A percentile compares a stretch with the other conserved stretches of the same genome.
Evolutionary conservation across 2,888 invertebrate species (phyloP).

Genomic region (Drosophila setosimentum): DNA sequence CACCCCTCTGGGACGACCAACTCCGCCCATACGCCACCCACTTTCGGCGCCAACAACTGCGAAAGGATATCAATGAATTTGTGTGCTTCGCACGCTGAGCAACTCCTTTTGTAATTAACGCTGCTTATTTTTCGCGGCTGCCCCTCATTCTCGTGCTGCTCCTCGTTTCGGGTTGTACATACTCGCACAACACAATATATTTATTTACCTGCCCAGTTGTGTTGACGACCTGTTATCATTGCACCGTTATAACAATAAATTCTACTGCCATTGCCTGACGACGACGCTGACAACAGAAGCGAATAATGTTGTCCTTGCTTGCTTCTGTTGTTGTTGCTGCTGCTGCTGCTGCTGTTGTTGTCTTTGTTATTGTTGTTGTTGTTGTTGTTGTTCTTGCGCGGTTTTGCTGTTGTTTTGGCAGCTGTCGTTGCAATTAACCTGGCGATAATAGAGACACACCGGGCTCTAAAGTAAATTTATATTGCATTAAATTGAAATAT

Average conservation of each 20-base stretch:
- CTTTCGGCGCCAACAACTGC: conserved; percentile 11
- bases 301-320: conserved; percentile 48
- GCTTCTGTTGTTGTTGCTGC: conserved; percentile 18
- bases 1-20: neutral
- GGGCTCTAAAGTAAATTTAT: conserved; percentile 65
- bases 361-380: conserved; percentile 37
- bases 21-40: no score
- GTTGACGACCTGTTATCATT: conserved; percentile 78
- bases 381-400: conserved; percentile 59
- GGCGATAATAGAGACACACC: conserved; percentile 71
- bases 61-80: conserved; percentile 43
- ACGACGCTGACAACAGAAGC: conserved; percentile 52
- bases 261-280: conserved; percentile 55
- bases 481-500: conserved; percentile 23
- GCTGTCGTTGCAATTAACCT: conserved; percentile 78
- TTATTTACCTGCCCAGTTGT: conserved; percentile 66
- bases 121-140: conserved; percentile 64
- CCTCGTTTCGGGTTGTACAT: conserved; percentile 11
- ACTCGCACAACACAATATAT: conserved; percentile 38
- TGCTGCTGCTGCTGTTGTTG: conserved; percentile 45
- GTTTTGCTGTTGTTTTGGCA: conserved; percentile 74
- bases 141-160: neutral
- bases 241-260: conserved; percentile 76
- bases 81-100: conserved; percentile 42
- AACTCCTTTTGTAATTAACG: conserved; percentile 69